These are phyloP conservation scores for Rhea pennata DNA, from an alignment of 2,113 vertebrate genomes.

Conservation along the genomic window DNA sequence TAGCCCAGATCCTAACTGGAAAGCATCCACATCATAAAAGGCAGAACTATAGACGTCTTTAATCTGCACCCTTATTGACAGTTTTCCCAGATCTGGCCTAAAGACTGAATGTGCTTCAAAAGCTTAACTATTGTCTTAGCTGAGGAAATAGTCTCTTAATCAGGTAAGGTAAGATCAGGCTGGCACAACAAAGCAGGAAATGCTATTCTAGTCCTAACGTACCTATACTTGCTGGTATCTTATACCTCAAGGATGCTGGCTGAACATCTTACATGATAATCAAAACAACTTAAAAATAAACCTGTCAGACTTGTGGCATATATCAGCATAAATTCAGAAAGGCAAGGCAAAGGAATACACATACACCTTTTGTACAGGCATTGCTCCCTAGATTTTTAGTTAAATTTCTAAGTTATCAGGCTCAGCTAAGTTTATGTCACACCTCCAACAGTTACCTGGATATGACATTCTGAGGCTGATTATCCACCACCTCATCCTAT, in stretches of 20 bases:
- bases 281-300: neutral
- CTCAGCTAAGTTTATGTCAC: neutral
- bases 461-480: neutral
- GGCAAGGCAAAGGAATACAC: neutral
- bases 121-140: neutral
- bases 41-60: constrained; percentile 8
- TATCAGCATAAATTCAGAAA: neutral
- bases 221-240: neutral
- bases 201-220: neutral
- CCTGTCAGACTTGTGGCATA: neutral
- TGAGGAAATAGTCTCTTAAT: neutral
- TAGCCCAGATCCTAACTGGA: constrained; percentile 23
- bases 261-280: neutral
- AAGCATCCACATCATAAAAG: constrained; percentile 35
- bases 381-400: neutral
- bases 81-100: neutral
- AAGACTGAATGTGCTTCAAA: neutral
- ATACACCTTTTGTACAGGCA: neutral
- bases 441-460: neutral
- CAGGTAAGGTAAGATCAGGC: neutral
- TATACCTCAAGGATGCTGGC: neutral
- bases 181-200: neutral
- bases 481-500: neutral
- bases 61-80: neutral
- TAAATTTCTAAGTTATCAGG: neutral